A percentile compares a stretch with the other conserved stretches of the same genome.
Evolutionary conservation across 2,888 invertebrate genomes (phyloP).

Genomic region (Lysandra bellargus): DNA sequence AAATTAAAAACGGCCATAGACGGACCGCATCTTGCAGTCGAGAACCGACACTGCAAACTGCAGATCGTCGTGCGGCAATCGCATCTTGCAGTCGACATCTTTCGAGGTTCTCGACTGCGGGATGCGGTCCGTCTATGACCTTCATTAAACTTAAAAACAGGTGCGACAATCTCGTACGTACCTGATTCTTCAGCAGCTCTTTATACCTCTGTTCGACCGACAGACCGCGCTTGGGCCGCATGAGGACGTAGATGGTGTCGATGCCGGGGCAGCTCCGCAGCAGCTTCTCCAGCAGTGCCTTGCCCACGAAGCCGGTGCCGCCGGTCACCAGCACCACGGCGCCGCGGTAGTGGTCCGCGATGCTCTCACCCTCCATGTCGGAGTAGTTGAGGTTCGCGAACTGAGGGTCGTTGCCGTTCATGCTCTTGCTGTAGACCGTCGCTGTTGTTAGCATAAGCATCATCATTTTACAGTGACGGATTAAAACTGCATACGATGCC

Average conservation of each 20-base stretch:
- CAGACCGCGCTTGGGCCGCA: conserved; percentile 87
- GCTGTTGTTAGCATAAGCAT: neutral
- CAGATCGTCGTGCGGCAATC: no score
- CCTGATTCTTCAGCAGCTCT: conserved; percentile 87
- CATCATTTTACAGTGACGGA: neutral
- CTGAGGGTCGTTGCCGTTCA: conserved; percentile 64
- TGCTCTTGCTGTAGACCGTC: conserved; percentile 32
- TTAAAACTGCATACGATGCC: no score
- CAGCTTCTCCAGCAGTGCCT: conserved; percentile 95
- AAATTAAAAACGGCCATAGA: no score
- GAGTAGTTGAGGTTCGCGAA: conserved; percentile 54
- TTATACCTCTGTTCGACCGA: conserved; percentile 85
- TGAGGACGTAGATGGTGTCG: conserved; percentile 88
- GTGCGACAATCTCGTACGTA: conserved; percentile 41
- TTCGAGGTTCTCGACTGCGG: no score
- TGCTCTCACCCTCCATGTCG: conserved; percentile 51
- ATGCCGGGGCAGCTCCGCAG: conserved; percentile 91
- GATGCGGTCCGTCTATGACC: no score
- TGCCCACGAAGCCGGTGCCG: conserved; percentile 93
- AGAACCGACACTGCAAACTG: no score
- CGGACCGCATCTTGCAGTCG: no score
- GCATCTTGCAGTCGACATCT: no score
- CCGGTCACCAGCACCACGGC: conserved; percentile 81
- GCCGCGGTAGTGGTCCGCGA: conserved; percentile 77
- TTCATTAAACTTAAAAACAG: no score